Conservation (phyloP, 2,888 invertebrate species). For the Hydrotaea cyrtoneurina region DNA sequence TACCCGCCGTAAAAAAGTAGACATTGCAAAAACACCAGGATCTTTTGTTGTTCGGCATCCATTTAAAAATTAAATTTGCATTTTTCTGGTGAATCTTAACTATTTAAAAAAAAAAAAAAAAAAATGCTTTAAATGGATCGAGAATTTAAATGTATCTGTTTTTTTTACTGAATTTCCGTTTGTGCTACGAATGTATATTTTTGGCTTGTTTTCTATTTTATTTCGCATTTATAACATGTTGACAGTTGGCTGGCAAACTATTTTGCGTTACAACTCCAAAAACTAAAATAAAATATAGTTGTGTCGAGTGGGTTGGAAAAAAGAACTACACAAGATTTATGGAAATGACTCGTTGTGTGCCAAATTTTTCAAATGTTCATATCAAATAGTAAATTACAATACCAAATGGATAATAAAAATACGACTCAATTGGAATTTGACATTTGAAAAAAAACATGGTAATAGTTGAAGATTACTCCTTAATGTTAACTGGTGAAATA, state of each 20-base stretch:
- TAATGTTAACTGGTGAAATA: too few relatives aligned
- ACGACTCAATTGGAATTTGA: too few relatives aligned
- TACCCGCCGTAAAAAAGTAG: not conserved
- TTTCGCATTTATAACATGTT: conserved; percentile 43
- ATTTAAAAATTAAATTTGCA: conserved; percentile 6
- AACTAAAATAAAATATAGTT: not conserved
- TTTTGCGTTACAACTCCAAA: conserved; percentile 43
- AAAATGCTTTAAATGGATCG: not conserved
- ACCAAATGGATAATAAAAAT: not conserved
- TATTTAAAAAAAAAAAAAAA: conserved; percentile 7
- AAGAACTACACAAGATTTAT: conserved; percentile 36
- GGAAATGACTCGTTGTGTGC: not conserved
- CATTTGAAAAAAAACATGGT: too few relatives aligned
- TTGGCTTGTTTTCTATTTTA: conserved; percentile 19
- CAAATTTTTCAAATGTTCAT: not conserved
- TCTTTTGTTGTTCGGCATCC: not conserved
- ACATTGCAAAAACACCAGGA: conserved; percentile 13
- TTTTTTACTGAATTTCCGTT: not conserved
- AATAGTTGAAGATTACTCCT: too few relatives aligned
- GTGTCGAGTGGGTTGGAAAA: not conserved
- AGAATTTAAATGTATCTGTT: not conserved
- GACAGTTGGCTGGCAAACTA: conserved; percentile 58
- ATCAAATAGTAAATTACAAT: not conserved
- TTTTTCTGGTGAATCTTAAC: not conserved
- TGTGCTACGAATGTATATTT: not conserved